phyloP scores from a whole-genome alignment of 2,113 vertebrate species.

The Cisticola juncidis region DNA sequence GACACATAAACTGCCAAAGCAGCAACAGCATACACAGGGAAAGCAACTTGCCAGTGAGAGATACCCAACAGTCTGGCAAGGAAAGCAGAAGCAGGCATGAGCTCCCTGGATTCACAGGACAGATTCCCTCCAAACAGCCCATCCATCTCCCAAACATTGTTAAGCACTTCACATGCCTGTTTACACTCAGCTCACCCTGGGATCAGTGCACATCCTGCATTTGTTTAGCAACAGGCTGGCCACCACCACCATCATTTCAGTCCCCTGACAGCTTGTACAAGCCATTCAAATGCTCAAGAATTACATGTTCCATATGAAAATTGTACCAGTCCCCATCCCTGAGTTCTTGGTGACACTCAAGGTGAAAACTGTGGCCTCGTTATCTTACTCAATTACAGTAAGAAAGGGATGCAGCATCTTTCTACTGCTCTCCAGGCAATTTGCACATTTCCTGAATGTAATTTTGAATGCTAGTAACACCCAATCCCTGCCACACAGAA shows the following conservation, averaged over 20 bases:
- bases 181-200: not conserved
- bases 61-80: fast-evolving
- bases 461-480: slow-evolving; percentile 6
- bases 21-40: not conserved
- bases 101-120: not conserved
- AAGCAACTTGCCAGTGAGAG: not conserved
- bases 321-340: not conserved
- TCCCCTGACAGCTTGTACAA: not conserved
- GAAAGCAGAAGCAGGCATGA: not conserved
- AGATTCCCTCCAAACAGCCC: not conserved
- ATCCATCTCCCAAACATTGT: not conserved
- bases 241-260: not conserved
- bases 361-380: not conserved
- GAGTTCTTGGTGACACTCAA: not conserved
- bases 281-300: not conserved
- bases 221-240: not conserved
- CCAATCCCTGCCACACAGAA: not conserved
- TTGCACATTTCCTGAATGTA: not conserved
- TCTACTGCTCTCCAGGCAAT: not conserved
- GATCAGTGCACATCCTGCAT: not conserved
- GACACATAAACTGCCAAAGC: not conserved
- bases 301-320: not conserved
- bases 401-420: not conserved
- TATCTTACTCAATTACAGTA: not conserved
- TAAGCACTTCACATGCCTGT: not conserved